phyloP scores from a whole-genome alignment of 2,888 invertebrate genomes.

The Trissolcus brochymenae region DNA sequence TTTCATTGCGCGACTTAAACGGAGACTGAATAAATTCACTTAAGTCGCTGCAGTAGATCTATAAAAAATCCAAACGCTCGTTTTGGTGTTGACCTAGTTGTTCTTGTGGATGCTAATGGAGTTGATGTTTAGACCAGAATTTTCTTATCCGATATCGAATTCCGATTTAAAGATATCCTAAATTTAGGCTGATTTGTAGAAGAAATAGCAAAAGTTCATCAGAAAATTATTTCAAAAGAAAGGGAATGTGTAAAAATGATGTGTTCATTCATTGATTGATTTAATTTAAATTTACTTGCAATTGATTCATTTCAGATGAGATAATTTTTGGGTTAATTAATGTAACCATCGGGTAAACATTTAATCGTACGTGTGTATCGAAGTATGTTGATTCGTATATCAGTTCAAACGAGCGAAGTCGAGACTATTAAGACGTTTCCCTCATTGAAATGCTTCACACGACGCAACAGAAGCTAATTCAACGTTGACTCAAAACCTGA shows the following conservation, averaged over 20 bases:
- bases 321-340: too few species aligned
- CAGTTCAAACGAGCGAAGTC: constrained; percentile 6
- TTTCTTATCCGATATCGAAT: too few species aligned
- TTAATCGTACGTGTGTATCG: constrained; percentile 2
- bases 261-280: too few species aligned
- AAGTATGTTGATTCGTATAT: constrained; percentile 11
- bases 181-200: too few species aligned
- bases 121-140: constrained; percentile 13
- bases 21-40: constrained; percentile 36
- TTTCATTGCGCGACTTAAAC: constrained; percentile 9
- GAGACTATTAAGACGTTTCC: constrained; percentile 39
- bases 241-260: background rate
- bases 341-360: background rate
- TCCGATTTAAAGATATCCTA: too few species aligned
- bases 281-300: too few species aligned
- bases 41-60: constrained; percentile 26
- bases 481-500: constrained; percentile 43
- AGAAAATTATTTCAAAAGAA: background rate
- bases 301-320: too few species aligned
- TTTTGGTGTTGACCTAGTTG: constrained; percentile 26
- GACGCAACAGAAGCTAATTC: constrained; percentile 41
- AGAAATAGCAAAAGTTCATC: too few species aligned
- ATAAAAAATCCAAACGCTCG: constrained; percentile 24
- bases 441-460: constrained; percentile 52
- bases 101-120: constrained; percentile 19